phyloP scores from a whole-genome alignment of 2,888 invertebrate species.

The Ceriagrion tenellum region DNA sequence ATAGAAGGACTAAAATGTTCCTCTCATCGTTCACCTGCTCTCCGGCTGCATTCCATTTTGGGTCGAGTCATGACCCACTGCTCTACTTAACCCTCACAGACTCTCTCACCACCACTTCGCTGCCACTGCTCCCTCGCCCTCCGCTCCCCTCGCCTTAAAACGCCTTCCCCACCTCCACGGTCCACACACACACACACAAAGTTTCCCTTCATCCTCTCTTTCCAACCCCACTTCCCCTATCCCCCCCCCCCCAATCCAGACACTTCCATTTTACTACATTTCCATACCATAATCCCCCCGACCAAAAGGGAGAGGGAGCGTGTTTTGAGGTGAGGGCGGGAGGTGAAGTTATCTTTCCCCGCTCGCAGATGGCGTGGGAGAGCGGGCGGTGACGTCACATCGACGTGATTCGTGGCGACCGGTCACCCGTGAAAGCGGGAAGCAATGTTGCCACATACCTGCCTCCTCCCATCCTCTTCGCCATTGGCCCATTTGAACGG shows the following conservation, averaged over 20 bases:
- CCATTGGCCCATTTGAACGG: background rate
- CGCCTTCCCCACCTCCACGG: background rate
- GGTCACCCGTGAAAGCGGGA: background rate
- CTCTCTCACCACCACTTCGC: background rate
- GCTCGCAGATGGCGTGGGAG: conserved; percentile 42
- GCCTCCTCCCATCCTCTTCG: background rate
- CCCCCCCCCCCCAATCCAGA: no score
- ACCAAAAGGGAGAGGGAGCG: background rate
- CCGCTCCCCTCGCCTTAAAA: background rate
- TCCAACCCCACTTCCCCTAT: background rate
- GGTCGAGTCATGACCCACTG: conserved; percentile 52
- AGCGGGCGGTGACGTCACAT: conserved; percentile 19
- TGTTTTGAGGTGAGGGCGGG: background rate
- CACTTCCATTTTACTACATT: background rate
- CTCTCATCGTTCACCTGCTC: conserved; percentile 21
- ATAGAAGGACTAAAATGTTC: background rate
- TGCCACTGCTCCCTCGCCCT: background rate
- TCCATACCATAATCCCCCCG: background rate
- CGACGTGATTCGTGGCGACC: conserved; percentile 34
- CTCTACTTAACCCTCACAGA: conserved; percentile 25
- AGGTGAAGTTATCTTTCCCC: background rate
- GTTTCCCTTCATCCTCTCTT: background rate
- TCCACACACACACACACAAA: background rate
- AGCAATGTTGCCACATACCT: conserved; percentile 20
- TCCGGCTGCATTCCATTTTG: background rate